These are phyloP conservation scores for Nicator chloris DNA, from an alignment of 2,113 vertebrate species.

Conservation along the genomic window DNA sequence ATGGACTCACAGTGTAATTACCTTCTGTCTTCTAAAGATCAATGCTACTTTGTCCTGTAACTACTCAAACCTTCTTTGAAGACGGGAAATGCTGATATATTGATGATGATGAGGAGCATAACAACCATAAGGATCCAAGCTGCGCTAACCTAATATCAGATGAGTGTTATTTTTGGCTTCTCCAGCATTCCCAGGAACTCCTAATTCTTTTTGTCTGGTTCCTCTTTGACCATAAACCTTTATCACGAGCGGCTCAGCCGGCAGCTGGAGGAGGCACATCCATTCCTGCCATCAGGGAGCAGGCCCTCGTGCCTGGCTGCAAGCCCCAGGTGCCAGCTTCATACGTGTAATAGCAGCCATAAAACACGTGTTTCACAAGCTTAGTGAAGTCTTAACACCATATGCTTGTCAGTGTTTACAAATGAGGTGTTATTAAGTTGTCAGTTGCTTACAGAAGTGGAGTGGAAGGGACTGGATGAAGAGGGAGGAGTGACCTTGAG, in stretches of 20 bases:
- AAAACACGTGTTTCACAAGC: background rate
- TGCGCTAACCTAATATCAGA: background rate
- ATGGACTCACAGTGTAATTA: background rate
- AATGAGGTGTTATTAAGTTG: background rate
- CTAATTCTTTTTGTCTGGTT: background rate
- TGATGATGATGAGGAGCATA: background rate
- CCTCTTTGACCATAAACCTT: background rate
- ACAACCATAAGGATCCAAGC: background rate
- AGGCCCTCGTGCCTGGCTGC: background rate
- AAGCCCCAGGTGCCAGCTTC: background rate
- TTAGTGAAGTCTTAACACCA: background rate
- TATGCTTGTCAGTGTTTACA: background rate
- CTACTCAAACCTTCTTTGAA: background rate
- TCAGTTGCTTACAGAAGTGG: background rate
- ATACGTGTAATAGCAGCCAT: background rate
- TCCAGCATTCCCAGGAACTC: background rate
- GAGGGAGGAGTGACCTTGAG: background rate
- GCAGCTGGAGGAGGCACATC: background rate
- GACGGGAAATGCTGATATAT: background rate
- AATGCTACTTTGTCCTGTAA: background rate
- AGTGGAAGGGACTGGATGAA: background rate
- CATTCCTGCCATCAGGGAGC: rapidly evolving
- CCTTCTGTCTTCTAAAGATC: background rate
- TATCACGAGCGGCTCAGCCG: rapidly evolving
- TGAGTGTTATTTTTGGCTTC: background rate